A percentile compares a stretch with the other conserved stretches of the same genome.
Evolutionary conservation across 2,888 invertebrate genomes (phyloP).

Genomic region (Leptopterna dolabrata): DNA sequence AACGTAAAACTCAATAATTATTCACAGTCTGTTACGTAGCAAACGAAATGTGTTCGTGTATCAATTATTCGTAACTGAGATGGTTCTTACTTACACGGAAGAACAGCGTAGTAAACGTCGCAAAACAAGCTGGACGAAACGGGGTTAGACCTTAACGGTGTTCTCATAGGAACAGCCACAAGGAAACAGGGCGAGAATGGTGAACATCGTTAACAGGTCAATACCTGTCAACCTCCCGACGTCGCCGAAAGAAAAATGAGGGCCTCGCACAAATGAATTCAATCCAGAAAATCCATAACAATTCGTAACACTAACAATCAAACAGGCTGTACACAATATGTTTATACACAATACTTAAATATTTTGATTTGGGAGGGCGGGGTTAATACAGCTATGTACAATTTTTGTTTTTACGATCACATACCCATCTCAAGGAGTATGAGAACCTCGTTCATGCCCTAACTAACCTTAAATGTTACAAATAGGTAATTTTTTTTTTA

Average conservation of each 20-base stretch:
- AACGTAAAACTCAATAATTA: neutral
- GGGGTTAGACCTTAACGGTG: neutral
- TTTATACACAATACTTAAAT: neutral
- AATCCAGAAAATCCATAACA: neutral
- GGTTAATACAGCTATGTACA: constrained; percentile 14
- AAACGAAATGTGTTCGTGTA: neutral
- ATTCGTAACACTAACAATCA: constrained; percentile 25
- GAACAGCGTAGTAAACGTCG: neutral
- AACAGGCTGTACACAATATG: constrained; percentile 23
- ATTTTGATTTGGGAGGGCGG: constrained; percentile 16
- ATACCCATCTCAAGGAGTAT: neutral
- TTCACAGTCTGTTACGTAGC: too few relatives aligned
- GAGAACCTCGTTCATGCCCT: neutral
- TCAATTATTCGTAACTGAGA: neutral
- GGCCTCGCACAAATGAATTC: neutral
- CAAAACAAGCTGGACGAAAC: neutral
- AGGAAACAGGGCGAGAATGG: neutral
- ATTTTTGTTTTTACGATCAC: neutral
- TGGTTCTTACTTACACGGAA: neutral
- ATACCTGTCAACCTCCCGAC: neutral
- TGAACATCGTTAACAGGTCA: neutral
- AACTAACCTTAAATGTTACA: neutral
- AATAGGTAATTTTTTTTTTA: neutral
- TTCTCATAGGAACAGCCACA: neutral
- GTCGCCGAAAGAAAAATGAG: neutral